These are phyloP conservation scores for Prosapia bicincta DNA, from an alignment of 2,888 invertebrate species.

Conservation along the genomic window DNA sequence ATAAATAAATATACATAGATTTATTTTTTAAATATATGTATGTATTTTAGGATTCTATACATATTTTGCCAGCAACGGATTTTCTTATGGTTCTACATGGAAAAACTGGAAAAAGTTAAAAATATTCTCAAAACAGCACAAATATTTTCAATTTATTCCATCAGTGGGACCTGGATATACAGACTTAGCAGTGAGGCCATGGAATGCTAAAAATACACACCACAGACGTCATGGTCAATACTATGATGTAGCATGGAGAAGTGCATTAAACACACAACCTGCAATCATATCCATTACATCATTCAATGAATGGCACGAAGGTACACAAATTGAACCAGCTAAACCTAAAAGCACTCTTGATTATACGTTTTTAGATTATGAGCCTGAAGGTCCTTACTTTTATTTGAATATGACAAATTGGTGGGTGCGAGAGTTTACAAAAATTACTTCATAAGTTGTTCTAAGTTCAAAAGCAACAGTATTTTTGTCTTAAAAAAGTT, in stretches of 20 bases:
- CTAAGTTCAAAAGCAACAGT: no score
- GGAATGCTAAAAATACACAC: slow-evolving; percentile 55
- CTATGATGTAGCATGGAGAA: slow-evolving; percentile 60
- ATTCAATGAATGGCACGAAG: slow-evolving; percentile 74
- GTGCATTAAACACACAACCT: slow-evolving; percentile 55
- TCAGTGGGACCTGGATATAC: slow-evolving; percentile 68
- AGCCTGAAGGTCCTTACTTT: slow-evolving; percentile 56
- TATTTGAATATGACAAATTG: slow-evolving; percentile 61
- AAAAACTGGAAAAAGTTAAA: slow-evolving; percentile 51
- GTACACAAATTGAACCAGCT: slow-evolving; percentile 70
- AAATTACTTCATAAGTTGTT: no score
- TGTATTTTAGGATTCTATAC: slow-evolving; percentile 57
- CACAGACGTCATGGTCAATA: slow-evolving; percentile 57
- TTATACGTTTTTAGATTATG: slow-evolving; percentile 56
- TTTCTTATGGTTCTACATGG: slow-evolving; percentile 61
- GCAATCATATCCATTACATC: slow-evolving; percentile 62
- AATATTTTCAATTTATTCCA: slow-evolving; percentile 60
- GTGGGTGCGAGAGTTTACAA: slow-evolving; percentile 49
- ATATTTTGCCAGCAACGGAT: slow-evolving; percentile 62
- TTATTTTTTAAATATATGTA: slow-evolving; percentile 33
- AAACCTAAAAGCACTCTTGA: slow-evolving; percentile 46
- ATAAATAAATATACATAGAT: no score
- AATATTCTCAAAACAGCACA: slow-evolving; percentile 56
- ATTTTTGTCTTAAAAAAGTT: no score
- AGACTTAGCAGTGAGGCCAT: slow-evolving; percentile 58